phyloP scores from a whole-genome alignment of 2,888 invertebrate genomes.

The Coelogynopora nodosa region DNA sequence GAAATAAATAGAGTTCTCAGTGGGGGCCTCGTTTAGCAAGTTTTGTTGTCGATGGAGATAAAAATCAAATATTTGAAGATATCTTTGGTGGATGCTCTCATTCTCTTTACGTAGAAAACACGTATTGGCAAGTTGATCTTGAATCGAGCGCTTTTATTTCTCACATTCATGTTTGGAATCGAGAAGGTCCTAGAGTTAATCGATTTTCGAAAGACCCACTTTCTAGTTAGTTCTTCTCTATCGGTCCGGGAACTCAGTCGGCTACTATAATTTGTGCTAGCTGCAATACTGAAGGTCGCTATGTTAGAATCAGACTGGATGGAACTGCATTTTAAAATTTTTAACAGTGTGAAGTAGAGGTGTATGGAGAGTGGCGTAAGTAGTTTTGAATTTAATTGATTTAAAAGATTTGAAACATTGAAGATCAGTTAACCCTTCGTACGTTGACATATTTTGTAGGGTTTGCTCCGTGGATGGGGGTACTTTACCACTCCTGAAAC shows the following conservation, averaged over 20 bases:
- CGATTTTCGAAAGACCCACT: background rate
- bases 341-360: background rate
- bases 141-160: background rate
- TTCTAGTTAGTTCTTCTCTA: background rate
- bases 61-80: background rate
- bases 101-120: background rate
- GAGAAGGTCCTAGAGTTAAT: background rate
- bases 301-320: background rate
- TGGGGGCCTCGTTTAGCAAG: too few relatives aligned
- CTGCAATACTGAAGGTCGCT: background rate
- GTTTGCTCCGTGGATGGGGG: too few relatives aligned
- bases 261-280: background rate
- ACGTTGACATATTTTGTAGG: too few relatives aligned
- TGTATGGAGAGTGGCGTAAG: background rate
- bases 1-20: too few relatives aligned
- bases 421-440: too few relatives aligned
- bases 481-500: too few relatives aligned
- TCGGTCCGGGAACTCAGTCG: background rate
- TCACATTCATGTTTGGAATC: background rate
- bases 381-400: background rate
- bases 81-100: background rate
- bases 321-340: background rate
- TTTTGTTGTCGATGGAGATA: background rate
- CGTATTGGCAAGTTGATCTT: background rate
- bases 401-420: too few relatives aligned